These are phyloP conservation scores for Stercorarius parasiticus DNA, from an alignment of 2,113 vertebrate genomes.

Conservation along the genomic window DNA sequence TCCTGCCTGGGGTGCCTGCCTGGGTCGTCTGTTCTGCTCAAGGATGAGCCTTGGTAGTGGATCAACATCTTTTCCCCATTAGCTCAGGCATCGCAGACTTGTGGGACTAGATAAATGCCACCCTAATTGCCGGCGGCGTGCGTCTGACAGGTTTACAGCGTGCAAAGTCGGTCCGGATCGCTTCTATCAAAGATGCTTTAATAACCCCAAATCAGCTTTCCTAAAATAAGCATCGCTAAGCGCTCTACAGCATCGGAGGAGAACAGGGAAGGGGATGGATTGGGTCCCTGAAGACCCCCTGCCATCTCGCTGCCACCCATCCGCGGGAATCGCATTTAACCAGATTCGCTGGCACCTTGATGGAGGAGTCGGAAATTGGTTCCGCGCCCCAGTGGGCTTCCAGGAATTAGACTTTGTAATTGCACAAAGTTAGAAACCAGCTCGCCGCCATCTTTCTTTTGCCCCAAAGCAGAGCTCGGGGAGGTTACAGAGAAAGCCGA, in stretches of 20 bases:
- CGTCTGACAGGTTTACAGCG: background rate
- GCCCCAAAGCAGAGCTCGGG: background rate
- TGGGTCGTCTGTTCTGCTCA: background rate
- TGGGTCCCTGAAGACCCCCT: background rate
- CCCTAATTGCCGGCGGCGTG: background rate
- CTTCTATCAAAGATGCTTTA: background rate
- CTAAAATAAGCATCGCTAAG: background rate
- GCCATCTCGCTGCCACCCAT: background rate
- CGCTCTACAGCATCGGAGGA: background rate
- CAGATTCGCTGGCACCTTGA: background rate
- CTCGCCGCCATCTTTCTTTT: background rate
- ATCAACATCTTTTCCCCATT: background rate
- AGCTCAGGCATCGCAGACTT: background rate
- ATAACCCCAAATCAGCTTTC: background rate
- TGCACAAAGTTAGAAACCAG: background rate
- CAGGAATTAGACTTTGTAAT: background rate
- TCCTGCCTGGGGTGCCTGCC: rapidly evolving
- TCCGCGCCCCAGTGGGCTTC: rapidly evolving
- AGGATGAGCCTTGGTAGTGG: background rate
- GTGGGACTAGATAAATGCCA: background rate
- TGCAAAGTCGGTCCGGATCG: background rate
- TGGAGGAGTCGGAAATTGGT: background rate
- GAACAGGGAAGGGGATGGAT: background rate
- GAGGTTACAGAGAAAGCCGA: background rate
- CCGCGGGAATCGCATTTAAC: rapidly evolving